Base-by-base conservation (phyloP, 2,797 vertebrate species). In the Morelia viridis region DNA sequence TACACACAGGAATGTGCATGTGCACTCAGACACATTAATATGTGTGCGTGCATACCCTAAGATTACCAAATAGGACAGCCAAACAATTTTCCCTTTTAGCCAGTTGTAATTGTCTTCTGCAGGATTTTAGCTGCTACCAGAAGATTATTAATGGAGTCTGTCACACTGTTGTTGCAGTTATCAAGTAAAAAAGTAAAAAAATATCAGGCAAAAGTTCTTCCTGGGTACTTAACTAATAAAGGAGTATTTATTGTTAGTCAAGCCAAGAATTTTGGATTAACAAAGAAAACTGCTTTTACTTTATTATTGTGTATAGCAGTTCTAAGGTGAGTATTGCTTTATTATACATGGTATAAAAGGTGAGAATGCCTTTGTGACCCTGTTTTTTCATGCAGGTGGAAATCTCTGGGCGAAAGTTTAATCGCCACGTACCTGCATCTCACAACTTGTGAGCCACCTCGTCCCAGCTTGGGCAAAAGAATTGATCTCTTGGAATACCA, bases 381-480 rank as follows among this genome's bases (percentile, higher is more conserved):
- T 56, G 92, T 91, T 89, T 68, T 53, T 57, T 9, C 56, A 2
- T 86, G n/a, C 96, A 99, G 99, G 89, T 99, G 99, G 99, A 99
- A 98, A 96, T 98, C 98, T 94, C 97, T 99, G 0, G 99, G 99
- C 0, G 99, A 99, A 96, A 98, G 98, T 93, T 95, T 99, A 80
- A 96, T 99, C 92, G 98, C 98, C 28, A 99, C 98, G 98, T 99
- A 99, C 97, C 97, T 96, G 94, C 98, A 99, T 95, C 98, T 99
- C 93, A 99, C 98, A 11, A 98, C 98, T 0, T 99, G 98, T 12
- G 98, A 99, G 92, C 98, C 98, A 1, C 98, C 99, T 24, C 98
- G 98, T 4, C 98, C 98, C 10, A 99, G 99, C 89, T 97, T 99
- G 1, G 99, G 99, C 15, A 98, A 97, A 94, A 98, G 98, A 93